Base-by-base conservation (phyloP, 2,888 invertebrate species). In the Leptopilina drosophilae region DNA sequence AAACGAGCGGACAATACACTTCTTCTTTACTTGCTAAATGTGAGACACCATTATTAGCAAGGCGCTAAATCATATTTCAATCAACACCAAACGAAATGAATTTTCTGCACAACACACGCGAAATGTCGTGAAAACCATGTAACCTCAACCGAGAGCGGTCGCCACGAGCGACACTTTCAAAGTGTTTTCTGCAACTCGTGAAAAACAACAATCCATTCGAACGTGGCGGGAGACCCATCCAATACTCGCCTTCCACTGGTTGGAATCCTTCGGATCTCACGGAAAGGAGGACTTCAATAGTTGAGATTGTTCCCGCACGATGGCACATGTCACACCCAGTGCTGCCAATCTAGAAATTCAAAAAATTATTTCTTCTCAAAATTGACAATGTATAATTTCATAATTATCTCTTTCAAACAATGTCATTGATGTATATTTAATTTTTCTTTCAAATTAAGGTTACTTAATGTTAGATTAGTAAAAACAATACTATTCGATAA, bases 81-180 rank as follows among this genome's bases (percentile, higher is more conserved):
- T 42, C 42, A 5, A 42, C 42, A 6, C 6, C 42, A 42, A 42
- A 3, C 6, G 1, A 42, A 64, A 11, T 20, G 49, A 20, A 67
- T 46, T 67, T 49, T 15, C 15, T 66, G 14, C 46, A 67, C 67
- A 20, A 20, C 67, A 46, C 69, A 77, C 65, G n/a, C 77, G 7
- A 26, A 20, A 20, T 69, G 7, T 69, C 53, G 15, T 8, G 6
- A 49, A n/a, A 69, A 69, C 53, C 53, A 20, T 53, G 20, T 26
- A 49, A 26, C 49, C 11, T 77, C 76, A 82, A 81, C 75, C 81
- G 79, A 65, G 78, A 80, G 81, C 76, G 65, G 76, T 66, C 56
- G 76, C 81, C 80, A 80, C 81, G 83, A 79, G 76, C 64, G 65
- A 49, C 66, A 40, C 77, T 77, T 81, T 80, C 49, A 69, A 53